phyloP scores from a whole-genome alignment of 2,888 invertebrate species.

The Apoda limacodes region DNA sequence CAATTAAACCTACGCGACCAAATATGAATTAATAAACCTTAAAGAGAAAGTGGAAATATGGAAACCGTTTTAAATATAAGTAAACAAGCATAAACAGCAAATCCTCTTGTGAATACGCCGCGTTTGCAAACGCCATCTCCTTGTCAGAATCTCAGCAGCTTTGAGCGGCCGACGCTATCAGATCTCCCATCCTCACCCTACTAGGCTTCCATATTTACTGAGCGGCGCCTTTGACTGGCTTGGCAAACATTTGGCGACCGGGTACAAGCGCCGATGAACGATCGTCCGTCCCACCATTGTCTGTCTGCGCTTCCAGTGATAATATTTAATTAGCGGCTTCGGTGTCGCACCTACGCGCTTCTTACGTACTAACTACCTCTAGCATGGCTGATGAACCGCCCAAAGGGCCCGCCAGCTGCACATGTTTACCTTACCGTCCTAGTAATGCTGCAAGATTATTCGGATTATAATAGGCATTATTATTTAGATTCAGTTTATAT shows the following conservation, averaged over 20 bases:
- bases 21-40: no score
- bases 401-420: slow-evolving; percentile 48
- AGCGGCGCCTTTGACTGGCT: slow-evolving; percentile 58
- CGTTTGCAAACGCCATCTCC: slow-evolving; percentile 36
- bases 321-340: slow-evolving; percentile 65
- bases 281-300: slow-evolving; percentile 57
- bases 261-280: slow-evolving; percentile 59
- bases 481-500: no score
- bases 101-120: slow-evolving; percentile 34
- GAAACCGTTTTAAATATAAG: neutral
- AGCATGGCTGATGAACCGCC: slow-evolving; percentile 35
- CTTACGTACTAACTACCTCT: slow-evolving; percentile 31
- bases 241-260: slow-evolving; percentile 60
- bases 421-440: slow-evolving; percentile 45
- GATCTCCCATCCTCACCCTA: slow-evolving; percentile 35
- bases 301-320: slow-evolving; percentile 49
- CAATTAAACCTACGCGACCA: no score
- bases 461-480: slow-evolving; percentile 41
- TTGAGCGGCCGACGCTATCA: slow-evolving; percentile 35
- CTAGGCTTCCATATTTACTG: slow-evolving; percentile 44
- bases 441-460: slow-evolving; percentile 30
- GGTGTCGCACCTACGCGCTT: slow-evolving; percentile 55
- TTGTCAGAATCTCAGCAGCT: slow-evolving; percentile 43
- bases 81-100: slow-evolving; percentile 30
- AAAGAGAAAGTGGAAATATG: no score